Percentiles rank a stretch among this genome's conserved stretches.
Conservation (phyloP, 1,140 invertebrate species). For the Neodiprion virginianus region DNA sequence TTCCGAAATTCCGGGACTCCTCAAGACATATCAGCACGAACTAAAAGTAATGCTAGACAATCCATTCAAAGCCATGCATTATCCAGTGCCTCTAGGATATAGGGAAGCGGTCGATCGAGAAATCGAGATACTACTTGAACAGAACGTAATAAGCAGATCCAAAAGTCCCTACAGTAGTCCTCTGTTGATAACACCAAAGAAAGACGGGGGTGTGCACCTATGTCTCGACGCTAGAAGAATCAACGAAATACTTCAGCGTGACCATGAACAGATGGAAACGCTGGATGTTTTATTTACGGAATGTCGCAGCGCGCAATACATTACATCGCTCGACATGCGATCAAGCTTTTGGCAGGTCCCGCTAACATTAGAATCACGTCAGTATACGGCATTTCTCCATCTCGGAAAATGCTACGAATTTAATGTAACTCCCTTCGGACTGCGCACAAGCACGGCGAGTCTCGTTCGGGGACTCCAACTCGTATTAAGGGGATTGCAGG, state of each 20-base stretch:
- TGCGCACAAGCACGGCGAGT: neutral
- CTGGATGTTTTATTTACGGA: neutral
- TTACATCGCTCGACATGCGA: conserved; percentile 23
- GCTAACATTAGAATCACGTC: conserved; percentile 10
- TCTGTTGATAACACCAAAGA: neutral
- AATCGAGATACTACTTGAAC: neutral
- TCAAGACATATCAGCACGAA: conserved; percentile 25
- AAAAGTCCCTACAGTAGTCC: conserved; percentile 15
- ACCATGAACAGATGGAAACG: neutral
- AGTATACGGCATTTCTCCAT: conserved; percentile 31
- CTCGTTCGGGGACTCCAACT: conserved; percentile 10
- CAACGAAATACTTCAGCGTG: neutral
- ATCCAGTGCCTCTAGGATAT: conserved; percentile 2
- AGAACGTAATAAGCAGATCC: neutral
- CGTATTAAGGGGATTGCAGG: conserved; percentile 13
- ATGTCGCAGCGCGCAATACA: no score
- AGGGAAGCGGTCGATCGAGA: neutral
- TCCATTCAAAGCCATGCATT: conserved; percentile 21
- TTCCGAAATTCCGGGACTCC: conserved; percentile 23
- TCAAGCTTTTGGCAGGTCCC: conserved; percentile 34
- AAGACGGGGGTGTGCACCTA: conserved; percentile 9
- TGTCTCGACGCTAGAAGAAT: conserved; percentile 17
- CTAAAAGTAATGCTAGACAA: conserved; percentile 21
- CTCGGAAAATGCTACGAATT: neutral
- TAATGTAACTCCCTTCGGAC: conserved; percentile 37